phyloP scores from a whole-genome alignment of 1,140 invertebrate species.

The Aporrectodea caliginosa region DNA sequence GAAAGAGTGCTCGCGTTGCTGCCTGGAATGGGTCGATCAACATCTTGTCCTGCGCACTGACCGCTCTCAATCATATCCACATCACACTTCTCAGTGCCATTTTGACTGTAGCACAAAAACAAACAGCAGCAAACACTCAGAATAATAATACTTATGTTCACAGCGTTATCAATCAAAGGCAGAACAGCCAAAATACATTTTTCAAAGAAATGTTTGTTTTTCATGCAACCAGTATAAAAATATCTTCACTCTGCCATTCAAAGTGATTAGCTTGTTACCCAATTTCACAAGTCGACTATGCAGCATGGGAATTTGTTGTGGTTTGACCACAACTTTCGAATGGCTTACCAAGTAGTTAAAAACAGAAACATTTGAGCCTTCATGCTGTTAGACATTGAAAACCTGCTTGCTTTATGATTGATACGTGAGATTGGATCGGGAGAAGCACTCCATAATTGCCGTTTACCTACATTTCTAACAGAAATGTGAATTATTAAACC shows the following conservation, averaged over 20 bases:
- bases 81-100: background rate
- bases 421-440: background rate
- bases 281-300: too few species aligned
- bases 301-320: too few species aligned
- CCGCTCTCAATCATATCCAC: background rate
- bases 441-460: background rate
- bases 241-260: background rate
- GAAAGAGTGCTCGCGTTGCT: constrained; percentile 47
- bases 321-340: too few species aligned
- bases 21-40: constrained; percentile 27
- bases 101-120: background rate
- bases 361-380: too few species aligned
- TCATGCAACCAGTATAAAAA: background rate
- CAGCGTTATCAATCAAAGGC: too few species aligned
- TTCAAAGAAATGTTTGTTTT: background rate
- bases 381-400: too few species aligned
- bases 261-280: too few species aligned
- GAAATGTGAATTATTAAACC: background rate
- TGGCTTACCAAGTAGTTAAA: too few species aligned
- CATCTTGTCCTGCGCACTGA: background rate
- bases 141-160: too few species aligned
- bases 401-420: too few species aligned
- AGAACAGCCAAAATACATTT: background rate
- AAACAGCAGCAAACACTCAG: background rate
- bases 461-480: background rate